Percentiles rank a stretch among this genome's conserved stretches.
Conservation (phyloP, 1,140 invertebrate genomes). For the Galendromus occidentalis region DNA sequence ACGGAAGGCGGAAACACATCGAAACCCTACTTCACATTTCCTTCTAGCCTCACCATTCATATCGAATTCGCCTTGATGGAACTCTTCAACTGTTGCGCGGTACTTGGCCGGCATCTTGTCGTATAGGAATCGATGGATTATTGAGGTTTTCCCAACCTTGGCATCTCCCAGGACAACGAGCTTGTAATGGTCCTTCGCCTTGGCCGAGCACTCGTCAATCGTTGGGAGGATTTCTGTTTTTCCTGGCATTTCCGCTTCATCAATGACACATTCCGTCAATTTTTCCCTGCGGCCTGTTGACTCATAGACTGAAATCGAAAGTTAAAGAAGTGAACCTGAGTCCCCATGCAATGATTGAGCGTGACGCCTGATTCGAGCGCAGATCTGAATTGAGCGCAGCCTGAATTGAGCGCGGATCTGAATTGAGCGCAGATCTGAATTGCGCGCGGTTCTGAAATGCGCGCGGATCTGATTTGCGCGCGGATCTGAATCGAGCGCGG, state of each 20-base stretch:
- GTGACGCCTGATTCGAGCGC: no score
- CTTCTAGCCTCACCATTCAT: slow-evolving; percentile 27
- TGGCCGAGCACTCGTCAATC: neutral
- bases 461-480: no score
- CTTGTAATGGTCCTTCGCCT: slow-evolving; percentile 42
- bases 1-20: neutral
- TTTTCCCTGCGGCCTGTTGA: neutral
- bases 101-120: slow-evolving; percentile 48
- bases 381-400: no score
- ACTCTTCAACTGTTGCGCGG: slow-evolving; percentile 72
- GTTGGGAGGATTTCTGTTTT: neutral
- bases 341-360: no score
- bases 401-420: no score
- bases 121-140: slow-evolving; percentile 76
- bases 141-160: slow-evolving; percentile 73
- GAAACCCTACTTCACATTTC: no score
- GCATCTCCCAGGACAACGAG: slow-evolving; percentile 71
- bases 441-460: no score
- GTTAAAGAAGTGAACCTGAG: no score
- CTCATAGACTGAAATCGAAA: neutral
- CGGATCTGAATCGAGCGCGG: no score
- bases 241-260: neutral
- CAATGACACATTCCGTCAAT: neutral
- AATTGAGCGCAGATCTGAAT: no score
- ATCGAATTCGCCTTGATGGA: slow-evolving; percentile 70